Evolutionary conservation across 37 sponge, comb jelly and placozoan species (phyloP), one percentile per base, ranked within the genome.

Genomic region (Hormiphora californensis): DNA sequence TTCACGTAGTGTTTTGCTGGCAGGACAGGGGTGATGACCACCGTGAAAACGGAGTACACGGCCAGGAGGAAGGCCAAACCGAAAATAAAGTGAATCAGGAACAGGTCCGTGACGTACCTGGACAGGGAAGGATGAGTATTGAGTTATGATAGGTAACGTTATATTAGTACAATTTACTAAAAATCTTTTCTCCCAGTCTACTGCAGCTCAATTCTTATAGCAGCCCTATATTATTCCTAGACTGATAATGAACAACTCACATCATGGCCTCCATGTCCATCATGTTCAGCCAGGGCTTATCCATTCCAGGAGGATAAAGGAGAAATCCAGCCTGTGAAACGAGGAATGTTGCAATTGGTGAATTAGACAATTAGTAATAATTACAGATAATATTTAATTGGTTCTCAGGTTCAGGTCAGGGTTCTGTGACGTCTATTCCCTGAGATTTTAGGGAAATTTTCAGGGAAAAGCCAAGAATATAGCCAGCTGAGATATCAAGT

Each of bases 181-280:
- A n/a, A n/a, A n/a, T n/a, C n/a, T n/a, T n/a, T n/a, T 49, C 15
- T 49, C 12, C 15, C 15, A 49, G 9, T 49, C 53, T 17, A 15
- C 53, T 15, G 53, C 53, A 49, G 12, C 9, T 49, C 12, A 49
- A 49, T 49, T 9, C 9, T 9, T 49, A 17, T 17, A 49, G 15
- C 15, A 17, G 15, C 15, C 53, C 9, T 49, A 49, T 49, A 49
- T 15, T 9, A 15, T 15, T 17, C 12, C 15, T 49, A 15, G 53
- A 15, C 53, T 15, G 53, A 49, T 49, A 49, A n/a, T n/a, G n/a
- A n/a, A n/a, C n/a, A n/a, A 57, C 61, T 57, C 27, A 57, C 61
- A 57, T 57, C 61, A 57, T 57, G 27, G 61, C 61, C n/a, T 30
- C 61, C n/a, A 15, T 5, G 27, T 57, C 61, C 61, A 57, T 57